Evolutionary conservation across 2,888 invertebrate species (phyloP).

Genomic region (Ptychoptera albimana): DNA sequence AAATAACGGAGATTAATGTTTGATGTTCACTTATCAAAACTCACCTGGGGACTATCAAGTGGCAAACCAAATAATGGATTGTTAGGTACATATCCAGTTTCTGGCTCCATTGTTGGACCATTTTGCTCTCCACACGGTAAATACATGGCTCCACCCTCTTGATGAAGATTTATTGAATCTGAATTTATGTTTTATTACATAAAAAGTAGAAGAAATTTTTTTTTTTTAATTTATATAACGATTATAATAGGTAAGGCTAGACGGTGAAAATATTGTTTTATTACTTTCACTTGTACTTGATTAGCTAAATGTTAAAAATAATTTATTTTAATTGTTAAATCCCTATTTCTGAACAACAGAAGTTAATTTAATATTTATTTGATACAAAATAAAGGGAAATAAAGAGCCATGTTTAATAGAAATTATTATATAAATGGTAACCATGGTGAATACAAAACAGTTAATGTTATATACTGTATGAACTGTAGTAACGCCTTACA

Average conservation of each 20-base stretch:
- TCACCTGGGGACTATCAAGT: conserved; percentile 32
- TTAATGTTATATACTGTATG: too few relatives aligned
- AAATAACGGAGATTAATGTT: neutral
- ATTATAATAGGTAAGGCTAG: neutral
- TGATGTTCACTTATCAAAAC: conserved; percentile 9
- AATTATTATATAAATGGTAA: too few relatives aligned
- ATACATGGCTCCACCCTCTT: conserved; percentile 35
- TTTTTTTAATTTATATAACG: neutral
- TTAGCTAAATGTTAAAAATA: too few relatives aligned
- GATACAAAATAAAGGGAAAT: too few relatives aligned
- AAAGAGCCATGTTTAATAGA: too few relatives aligned
- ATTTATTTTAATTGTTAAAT: too few relatives aligned
- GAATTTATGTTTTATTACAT: conserved; percentile 6
- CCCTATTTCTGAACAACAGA: too few relatives aligned
- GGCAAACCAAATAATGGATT: conserved; percentile 33
- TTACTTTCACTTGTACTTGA: too few relatives aligned
- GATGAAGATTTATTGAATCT: conserved; percentile 31
- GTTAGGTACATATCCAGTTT: conserved; percentile 33
- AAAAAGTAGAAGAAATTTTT: neutral
- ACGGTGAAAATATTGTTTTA: neutral
- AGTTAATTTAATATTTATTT: too few relatives aligned
- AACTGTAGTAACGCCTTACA: too few relatives aligned
- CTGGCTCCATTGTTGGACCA: conserved; percentile 32
- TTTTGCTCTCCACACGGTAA: conserved; percentile 34
- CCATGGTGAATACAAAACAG: too few relatives aligned